phyloP scores from a whole-genome alignment of 2,888 invertebrate species.

The Xestia c-nigrum region DNA sequence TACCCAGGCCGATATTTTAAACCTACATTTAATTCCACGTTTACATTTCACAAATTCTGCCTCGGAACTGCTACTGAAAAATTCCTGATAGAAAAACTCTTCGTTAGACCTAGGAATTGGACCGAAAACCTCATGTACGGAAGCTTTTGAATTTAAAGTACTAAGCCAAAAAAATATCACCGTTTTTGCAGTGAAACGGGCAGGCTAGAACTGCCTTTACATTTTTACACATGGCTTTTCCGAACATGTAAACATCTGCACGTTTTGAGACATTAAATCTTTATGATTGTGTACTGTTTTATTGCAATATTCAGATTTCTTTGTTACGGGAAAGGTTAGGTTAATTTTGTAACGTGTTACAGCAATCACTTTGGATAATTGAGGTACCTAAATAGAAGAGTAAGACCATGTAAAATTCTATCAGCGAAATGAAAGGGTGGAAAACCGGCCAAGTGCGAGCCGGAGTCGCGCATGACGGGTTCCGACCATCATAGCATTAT shows the following conservation, averaged over 20 bases:
- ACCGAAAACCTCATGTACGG: too few species aligned
- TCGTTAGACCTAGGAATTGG: neutral
- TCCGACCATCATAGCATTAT: too few species aligned
- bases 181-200: neutral
- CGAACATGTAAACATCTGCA: neutral
- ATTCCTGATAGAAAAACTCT: too few species aligned
- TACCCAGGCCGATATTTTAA: too few species aligned
- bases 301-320: neutral
- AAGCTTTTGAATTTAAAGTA: neutral
- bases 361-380: neutral
- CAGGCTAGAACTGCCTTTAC: neutral
- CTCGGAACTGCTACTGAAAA: neutral
- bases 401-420: neutral
- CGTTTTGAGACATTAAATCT: conserved; percentile 9
- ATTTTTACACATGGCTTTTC: conserved; percentile 4
- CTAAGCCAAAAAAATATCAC: neutral
- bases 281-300: neutral
- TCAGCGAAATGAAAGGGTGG: neutral
- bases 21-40: too few species aligned
- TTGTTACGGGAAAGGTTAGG: neutral
- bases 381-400: neutral
- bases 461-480: too few species aligned
- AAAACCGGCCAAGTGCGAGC: too few species aligned
- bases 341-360: neutral
- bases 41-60: neutral